Conservation (phyloP, 2,113 vertebrate genomes). For the Pelvicachromis taeniatus region DNA sequence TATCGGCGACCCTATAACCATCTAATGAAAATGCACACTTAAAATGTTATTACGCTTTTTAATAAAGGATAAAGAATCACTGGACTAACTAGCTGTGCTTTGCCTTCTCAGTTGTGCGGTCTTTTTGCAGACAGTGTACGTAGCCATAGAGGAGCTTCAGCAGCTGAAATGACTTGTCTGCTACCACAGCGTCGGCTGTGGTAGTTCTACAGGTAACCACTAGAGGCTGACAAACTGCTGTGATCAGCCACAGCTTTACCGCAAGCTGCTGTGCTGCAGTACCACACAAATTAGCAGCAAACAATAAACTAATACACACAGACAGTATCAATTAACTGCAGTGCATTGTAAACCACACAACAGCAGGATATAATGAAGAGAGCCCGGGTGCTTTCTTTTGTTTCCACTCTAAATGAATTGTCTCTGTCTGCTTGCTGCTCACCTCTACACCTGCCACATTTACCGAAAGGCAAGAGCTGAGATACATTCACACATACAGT, state of each 20-base stretch:
- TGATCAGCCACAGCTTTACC: slow-evolving; percentile 3
- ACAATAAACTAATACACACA: neutral
- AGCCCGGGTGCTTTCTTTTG: neutral
- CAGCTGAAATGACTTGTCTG: neutral
- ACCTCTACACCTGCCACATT: neutral
- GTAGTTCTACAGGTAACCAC: slow-evolving; percentile 54
- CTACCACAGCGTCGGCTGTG: neutral
- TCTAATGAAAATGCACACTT: neutral
- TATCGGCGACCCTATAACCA: neutral
- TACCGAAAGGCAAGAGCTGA: neutral
- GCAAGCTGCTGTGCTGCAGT: neutral
- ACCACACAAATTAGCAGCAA: slow-evolving; percentile 24
- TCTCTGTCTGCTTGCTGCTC: neutral
- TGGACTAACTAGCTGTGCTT: neutral
- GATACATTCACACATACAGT: neutral
- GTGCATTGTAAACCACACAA: neutral
- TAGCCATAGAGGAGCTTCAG: neutral
- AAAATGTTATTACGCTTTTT: neutral
- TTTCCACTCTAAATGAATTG: neutral
- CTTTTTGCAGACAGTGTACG: neutral
- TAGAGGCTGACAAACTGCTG: slow-evolving; percentile 71
- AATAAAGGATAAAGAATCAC: neutral
- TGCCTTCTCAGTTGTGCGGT: neutral
- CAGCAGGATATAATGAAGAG: neutral
- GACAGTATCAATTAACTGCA: neutral